Evolutionary conservation across 2,113 vertebrate genomes (phyloP).

Genomic region (Solea solea): DNA sequence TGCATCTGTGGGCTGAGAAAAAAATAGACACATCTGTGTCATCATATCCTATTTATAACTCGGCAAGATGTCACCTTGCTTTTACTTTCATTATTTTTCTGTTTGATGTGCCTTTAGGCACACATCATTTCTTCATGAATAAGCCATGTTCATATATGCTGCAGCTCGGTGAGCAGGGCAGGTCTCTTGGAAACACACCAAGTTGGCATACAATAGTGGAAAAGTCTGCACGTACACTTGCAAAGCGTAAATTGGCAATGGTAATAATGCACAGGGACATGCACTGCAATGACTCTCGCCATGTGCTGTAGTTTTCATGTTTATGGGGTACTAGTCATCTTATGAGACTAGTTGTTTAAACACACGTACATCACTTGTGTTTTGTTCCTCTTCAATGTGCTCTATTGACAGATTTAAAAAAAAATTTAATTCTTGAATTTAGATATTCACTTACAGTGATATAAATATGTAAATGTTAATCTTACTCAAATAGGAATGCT

Average conservation of each 20-base stretch:
- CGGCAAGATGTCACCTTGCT: neutral
- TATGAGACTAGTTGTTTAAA: no score
- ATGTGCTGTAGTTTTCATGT: neutral
- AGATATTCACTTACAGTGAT: no score
- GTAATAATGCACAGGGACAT: conserved; percentile 44
- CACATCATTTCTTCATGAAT: conserved; percentile 5
- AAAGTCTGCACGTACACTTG: conserved; percentile 48
- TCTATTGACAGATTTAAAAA: no score
- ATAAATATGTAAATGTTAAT: no score
- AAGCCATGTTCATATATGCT: conserved; percentile 18
- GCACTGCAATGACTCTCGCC: conserved; percentile 16
- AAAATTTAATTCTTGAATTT: no score
- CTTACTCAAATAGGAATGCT: neutral
- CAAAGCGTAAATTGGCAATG: conserved; percentile 32
- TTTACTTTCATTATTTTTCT: neutral
- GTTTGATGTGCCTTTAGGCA: neutral
- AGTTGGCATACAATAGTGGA: conserved; percentile 57
- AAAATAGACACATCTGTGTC: conserved; percentile 50
- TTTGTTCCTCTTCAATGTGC: no score
- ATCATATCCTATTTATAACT: conserved; percentile 52
- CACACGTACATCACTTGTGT: no score
- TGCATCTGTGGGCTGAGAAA: conserved; percentile 37
- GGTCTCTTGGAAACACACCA: conserved; percentile 50
- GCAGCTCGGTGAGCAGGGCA: conserved; percentile 26
- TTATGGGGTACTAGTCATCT: no score